Conservation (phyloP, 1,140 invertebrate species). For the Sinella curviseta region DNA sequence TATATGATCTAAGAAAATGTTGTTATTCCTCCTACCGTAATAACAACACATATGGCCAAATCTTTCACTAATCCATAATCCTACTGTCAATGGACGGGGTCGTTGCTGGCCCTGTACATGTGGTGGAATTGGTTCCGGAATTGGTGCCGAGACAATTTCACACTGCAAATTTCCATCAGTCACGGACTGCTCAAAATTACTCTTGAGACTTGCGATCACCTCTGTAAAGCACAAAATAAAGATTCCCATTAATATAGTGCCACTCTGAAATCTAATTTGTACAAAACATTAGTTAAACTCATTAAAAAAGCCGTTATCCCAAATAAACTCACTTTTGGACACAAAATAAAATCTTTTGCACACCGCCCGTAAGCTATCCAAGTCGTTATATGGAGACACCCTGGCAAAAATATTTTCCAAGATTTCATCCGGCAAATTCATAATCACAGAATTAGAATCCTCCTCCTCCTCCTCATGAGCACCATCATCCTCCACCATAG, state of each 20-base stretch:
- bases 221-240: slow-evolving; percentile 27
- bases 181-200: slow-evolving; percentile 43
- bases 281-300: too few relatives aligned
- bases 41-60: slow-evolving; percentile 50
- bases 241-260: neutral
- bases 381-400: slow-evolving; percentile 84
- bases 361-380: slow-evolving; percentile 80
- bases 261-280: too few relatives aligned
- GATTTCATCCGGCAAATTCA: slow-evolving; percentile 81
- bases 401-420: slow-evolving; percentile 86
- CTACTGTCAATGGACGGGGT: neutral
- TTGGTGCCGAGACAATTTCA: neutral
- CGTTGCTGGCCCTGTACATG: neutral
- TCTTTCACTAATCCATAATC: slow-evolving; percentile 41
- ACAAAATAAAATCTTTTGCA: slow-evolving; percentile 80
- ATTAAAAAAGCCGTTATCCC: neutral
- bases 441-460: slow-evolving; percentile 45
- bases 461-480: neutral
- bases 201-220: slow-evolving; percentile 28
- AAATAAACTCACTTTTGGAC: slow-evolving; percentile 68
- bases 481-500: neutral
- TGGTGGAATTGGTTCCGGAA: neutral
- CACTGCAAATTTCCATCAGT: slow-evolving; percentile 43
- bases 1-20: too few relatives aligned
- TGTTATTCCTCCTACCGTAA: too few relatives aligned